Evolutionary conservation across 2,888 invertebrate genomes (phyloP), one percentile per base, ranked within the genome.

Genomic region (Brachyopa scutellaris): DNA sequence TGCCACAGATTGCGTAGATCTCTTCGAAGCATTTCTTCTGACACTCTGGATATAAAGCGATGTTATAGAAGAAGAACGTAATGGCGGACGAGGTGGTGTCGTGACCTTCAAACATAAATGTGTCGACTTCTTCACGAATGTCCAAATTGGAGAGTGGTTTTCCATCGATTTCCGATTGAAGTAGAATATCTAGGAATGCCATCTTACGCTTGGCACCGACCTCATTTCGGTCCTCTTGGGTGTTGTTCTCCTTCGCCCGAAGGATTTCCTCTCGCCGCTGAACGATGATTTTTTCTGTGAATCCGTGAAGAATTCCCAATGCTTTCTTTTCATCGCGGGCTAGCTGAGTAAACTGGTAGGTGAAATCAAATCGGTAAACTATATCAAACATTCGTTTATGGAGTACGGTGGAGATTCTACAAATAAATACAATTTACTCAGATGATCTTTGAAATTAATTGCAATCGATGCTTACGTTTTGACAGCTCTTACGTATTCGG

Each of bases 401-500:
- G 1, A 89, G 66, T 2, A 90, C 89, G 72, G 87, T 89, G 0
- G 90, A 88, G 42, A 90, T 90, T 23, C 88, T 88, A 42, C 5
- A 23, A 51, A 61, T 31, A 9, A 40, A 31, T 19, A 9, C 19
- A 6, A 40, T 15, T 15, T n/a, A 15, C 2, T 15, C 1, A 1
- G 9, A 11, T 2, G 3, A 9, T 11, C 2, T 5, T 17, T 15
- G 17, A 9, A 36, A 26, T 29, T 15, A 17, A 13, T 6, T 26
- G 23, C 19, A 26, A n/a, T n/a, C n/a, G 49, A n/a, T 13, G 3
- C 92, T 92, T 91, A 95, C 94, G 92, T 92, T 89, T 94, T 93
- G 26, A 96, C 94, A n/a, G 95, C 93, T 85, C 92, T 91, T 0
- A 96, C 95, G 87, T 96, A 97, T 84, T 93, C 92, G 0, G 94